A percentile compares a stretch with the other conserved stretches of the same genome.
Conservation (phyloP, 64 coral and sea anemone species). For the Stichodactyla helianthus region DNA sequence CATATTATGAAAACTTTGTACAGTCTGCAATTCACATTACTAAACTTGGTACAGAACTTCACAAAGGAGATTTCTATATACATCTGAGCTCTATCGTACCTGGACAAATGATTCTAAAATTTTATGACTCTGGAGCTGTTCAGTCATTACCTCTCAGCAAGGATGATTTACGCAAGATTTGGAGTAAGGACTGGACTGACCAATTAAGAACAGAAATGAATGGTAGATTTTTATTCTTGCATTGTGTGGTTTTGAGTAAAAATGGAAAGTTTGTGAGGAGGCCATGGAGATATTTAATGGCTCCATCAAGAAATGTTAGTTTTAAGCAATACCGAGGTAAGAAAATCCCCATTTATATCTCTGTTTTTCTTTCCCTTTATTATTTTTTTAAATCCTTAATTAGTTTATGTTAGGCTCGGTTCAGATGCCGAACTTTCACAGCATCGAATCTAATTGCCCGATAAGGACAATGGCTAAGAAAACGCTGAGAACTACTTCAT, state of each 20-base stretch:
- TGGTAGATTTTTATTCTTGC: slow-evolving; percentile 90
- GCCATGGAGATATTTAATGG: slow-evolving; percentile 97
- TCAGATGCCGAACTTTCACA: no score
- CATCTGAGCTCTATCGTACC: slow-evolving; percentile 74
- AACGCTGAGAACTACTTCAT: no score
- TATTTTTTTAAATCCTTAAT: background rate
- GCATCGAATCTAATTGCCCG: no score
- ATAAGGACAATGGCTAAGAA: no score
- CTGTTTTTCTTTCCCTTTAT: background rate
- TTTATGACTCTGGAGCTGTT: slow-evolving; percentile 74
- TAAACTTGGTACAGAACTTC: slow-evolving; percentile 53
- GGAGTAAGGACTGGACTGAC: slow-evolving; percentile 80
- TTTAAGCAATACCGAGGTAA: slow-evolving; percentile 67
- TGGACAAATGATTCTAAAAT: slow-evolving; percentile 84
- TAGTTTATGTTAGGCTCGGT: no score
- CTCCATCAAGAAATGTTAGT: slow-evolving; percentile 68
- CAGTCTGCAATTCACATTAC: slow-evolving; percentile 73
- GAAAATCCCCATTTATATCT: background rate
- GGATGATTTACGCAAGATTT: slow-evolving; percentile 65
- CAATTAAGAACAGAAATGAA: slow-evolving; percentile 72
- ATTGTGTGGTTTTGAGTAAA: slow-evolving; percentile 74
- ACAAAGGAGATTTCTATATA: slow-evolving; percentile 97
- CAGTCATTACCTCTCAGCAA: slow-evolving; percentile 73
- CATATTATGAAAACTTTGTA: slow-evolving; percentile 98
- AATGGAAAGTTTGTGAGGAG: slow-evolving; percentile 71